Base-by-base conservation (phyloP, 2,888 invertebrate genomes). In the Ichneumoninae sp. region DNA sequence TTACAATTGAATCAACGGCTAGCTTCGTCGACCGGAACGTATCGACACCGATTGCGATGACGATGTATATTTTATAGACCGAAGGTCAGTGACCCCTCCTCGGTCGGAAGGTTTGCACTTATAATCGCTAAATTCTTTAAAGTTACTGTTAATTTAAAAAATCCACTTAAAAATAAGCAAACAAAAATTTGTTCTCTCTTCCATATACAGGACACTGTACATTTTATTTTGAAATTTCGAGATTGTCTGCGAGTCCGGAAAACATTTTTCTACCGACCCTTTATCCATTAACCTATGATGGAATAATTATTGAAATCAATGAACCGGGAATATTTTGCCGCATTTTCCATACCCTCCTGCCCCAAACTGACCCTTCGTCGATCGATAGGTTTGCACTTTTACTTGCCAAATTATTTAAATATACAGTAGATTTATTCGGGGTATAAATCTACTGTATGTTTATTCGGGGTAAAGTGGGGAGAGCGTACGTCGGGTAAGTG, bases 271-370 rank as follows among this genome's bases (percentile, higher is more conserved):
- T 19, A 8, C 6, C 52, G 2, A 52, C 52, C n/a, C 19, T 19
- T 57, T 30, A 13, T 44, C 8, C 44, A 16, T 22, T 44, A 30
- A 60, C 44, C 47, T 10, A 30, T 36, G 54, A 70, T 69, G 69
- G 30, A 36, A 68, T 63, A 63, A 81, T 75, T 70, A 75, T 75
- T 69, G 26, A 69, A 69, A 63, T 75, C 26, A 47, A 50, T n/a
- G 68, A 44, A 50, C n/a, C 36, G 57, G 22, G 22, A 40, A 69
- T 75, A 60, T 69, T 68, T 71, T 33, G 8, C 36, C 47, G 69
- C 63, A 65, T 50, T 50, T 50, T 50, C 3, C 2, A 30, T 30
- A 30, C 30, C 3, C 30, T 30, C 30, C 30, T 30, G 4, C 30
- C 30, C 1, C 30, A 30, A 22, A 33, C 6, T 33, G 33, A 57